These are phyloP conservation scores for Eumeta japonica DNA, from an alignment of 1,140 invertebrate species.

Conservation along the genomic window DNA sequence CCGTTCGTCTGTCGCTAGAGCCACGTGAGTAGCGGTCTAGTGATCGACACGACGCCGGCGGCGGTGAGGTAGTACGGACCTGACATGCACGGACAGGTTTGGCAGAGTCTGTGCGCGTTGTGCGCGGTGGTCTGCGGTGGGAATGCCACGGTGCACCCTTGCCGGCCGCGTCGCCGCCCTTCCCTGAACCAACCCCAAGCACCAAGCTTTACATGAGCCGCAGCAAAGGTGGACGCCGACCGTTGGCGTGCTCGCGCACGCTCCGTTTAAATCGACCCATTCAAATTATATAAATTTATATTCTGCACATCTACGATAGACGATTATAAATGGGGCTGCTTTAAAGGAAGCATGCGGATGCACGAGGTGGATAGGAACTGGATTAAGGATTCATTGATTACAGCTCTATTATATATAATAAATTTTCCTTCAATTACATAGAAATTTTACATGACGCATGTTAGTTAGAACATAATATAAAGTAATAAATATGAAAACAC, in stretches of 20 bases:
- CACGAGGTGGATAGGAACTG: conserved; percentile 13
- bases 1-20: conserved; percentile 73
- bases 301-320: conserved; percentile 49
- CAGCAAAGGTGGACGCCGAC: no score
- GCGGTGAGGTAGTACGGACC: conserved; percentile 40
- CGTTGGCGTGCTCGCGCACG: no score
- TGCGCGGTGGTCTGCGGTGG: conserved; percentile 52
- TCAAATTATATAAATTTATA: conserved; percentile 31
- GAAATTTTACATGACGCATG: no score
- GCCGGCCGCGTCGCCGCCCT: conserved; percentile 39
- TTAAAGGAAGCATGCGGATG: conserved; percentile 58
- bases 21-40: conserved; percentile 32
- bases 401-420: no score
- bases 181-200: conserved; percentile 52
- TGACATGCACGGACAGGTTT: conserved; percentile 59
- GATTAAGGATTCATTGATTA: not conserved
- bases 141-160: conserved; percentile 50
- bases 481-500: no score
- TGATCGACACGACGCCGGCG: no score
- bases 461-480: no score
- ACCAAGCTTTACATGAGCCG: no score
- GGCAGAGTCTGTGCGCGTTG: conserved; percentile 56
- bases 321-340: no score
- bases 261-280: conserved; percentile 15
- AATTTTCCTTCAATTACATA: no score